Conservation (phyloP, 2,888 invertebrate genomes). For the Ochropleura plecta region DNA sequence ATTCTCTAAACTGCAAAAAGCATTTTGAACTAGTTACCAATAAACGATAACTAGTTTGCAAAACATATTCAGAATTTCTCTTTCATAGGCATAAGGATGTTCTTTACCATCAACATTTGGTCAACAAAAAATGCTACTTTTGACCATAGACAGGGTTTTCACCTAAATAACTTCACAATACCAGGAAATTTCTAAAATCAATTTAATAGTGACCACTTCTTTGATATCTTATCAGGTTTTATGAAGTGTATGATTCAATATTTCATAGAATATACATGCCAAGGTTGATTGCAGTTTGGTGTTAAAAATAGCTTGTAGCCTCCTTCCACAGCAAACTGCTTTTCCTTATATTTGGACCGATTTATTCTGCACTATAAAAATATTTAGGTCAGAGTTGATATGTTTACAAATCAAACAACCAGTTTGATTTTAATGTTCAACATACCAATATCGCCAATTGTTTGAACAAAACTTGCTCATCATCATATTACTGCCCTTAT, state of each 20-base stretch:
- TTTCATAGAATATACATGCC: not conserved
- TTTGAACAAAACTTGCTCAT: not conserved
- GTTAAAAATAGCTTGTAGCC: not conserved
- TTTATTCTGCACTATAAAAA: not conserved
- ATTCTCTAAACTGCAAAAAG: no score
- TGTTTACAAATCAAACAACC: not conserved
- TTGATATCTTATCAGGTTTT: slow-evolving; percentile 23
- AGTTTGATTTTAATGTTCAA: not conserved
- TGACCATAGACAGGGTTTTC: not conserved
- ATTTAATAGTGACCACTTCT: not conserved
- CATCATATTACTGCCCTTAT: no score
- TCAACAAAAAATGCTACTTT: not conserved
- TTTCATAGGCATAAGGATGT: not conserved
- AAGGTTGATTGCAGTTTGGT: slow-evolving; percentile 10
- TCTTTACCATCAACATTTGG: not conserved
- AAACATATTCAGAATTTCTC: not conserved
- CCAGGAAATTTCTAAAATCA: not conserved
- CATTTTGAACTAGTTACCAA: not conserved
- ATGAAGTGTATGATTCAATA: not conserved
- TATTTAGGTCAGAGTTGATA: not conserved
- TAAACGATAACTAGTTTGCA: not conserved
- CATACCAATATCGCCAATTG: no score
- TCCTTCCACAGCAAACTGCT: not conserved
- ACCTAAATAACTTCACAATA: not conserved
- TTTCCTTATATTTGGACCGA: not conserved